A percentile compares a stretch with the other conserved stretches of the same genome.
Evolutionary conservation across 2,797 vertebrate genomes (phyloP).

Genomic region (Poecilia wingei): DNA sequence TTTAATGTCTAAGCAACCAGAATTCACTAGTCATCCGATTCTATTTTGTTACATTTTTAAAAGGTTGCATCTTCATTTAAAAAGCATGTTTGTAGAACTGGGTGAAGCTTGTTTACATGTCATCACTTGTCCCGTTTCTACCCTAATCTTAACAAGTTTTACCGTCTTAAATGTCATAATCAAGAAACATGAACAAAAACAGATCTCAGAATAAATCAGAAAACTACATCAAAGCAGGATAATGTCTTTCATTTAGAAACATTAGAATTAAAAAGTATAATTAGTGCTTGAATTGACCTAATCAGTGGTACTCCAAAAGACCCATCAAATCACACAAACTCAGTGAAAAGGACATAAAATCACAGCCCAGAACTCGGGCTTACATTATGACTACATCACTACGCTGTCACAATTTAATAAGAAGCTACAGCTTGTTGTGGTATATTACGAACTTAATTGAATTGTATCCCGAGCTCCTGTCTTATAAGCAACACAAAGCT

Average conservation of each 20-base stretch:
- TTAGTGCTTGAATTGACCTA: background rate
- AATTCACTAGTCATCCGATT: background rate
- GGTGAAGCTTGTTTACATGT: background rate
- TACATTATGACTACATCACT: constrained; percentile 28
- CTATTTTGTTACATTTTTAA: background rate
- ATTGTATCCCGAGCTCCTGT: constrained; percentile 71
- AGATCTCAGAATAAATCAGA: background rate
- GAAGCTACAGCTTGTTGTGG: constrained; percentile 58
- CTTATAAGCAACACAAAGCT: constrained; percentile 75
- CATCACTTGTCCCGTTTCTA: background rate
- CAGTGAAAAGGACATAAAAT: constrained; percentile 13
- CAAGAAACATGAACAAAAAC: background rate
- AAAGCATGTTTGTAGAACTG: background rate
- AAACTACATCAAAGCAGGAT: background rate
- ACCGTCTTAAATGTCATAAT: background rate
- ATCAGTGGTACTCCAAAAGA: background rate
- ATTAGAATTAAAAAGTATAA: background rate
- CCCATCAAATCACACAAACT: constrained; percentile 4
- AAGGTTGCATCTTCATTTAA: background rate
- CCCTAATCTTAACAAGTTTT: background rate
- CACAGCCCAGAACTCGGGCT: constrained; percentile 2
- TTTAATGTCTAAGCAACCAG: background rate
- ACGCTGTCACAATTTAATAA: constrained; percentile 57
- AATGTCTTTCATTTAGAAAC: background rate
- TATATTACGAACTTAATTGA: constrained; percentile 68